Base-by-base conservation (phyloP, 2,113 vertebrate species). In the Podarcis cretensis region DNA sequence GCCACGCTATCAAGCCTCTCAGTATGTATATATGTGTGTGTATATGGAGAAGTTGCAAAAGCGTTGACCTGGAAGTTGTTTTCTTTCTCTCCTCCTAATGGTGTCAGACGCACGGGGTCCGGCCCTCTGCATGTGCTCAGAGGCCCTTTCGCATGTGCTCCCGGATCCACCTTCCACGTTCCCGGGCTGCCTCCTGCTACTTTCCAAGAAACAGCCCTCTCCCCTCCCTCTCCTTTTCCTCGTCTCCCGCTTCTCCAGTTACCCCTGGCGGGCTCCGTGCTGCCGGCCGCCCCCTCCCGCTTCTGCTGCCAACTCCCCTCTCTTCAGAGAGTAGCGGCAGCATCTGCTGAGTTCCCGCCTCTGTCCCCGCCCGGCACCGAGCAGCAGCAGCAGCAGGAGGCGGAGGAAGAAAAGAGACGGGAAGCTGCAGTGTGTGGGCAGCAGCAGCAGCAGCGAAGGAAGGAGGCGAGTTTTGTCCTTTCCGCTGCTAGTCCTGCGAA, bases 381-480 rank as follows among this genome's bases (percentile, higher is more conserved):
- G 76, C 69, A n/a, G 48, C 77, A 63, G 88, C 10, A 40, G 40
- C 4, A 40, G 40, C 4, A 40, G 21, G 75, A 54, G 66, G 63
- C 27, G 63, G 74, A 37, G 68, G 73, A 48, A 40, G 30, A 54
- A 18, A 68, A 40, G 48, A 83, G 30, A 18, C 2, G 59, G 54
- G 85, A 14, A 32, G 54, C 73, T 32, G 75, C 75, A 40, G 76
- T 14, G 30, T 35, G 40, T 23, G 83, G 68, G 81, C 4, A 86
- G 84, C 69, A 84, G 83, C 81, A 21, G 40, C 40, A 43, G 65
- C 86, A 21, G 76, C 43, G 13, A 54, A 76, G 54, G 87, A 77
- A 73, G 66, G 84, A 57, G 83, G 87, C 85, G 90, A 89, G 89
- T 86, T 83, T 90, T 84, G 92, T 89, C 89, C 68, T n/a, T 32